A percentile compares a stretch with the other conserved stretches of the same genome.
Conservation (phyloP, 2,113 vertebrate species). For the Chaenogobius annularis region DNA sequence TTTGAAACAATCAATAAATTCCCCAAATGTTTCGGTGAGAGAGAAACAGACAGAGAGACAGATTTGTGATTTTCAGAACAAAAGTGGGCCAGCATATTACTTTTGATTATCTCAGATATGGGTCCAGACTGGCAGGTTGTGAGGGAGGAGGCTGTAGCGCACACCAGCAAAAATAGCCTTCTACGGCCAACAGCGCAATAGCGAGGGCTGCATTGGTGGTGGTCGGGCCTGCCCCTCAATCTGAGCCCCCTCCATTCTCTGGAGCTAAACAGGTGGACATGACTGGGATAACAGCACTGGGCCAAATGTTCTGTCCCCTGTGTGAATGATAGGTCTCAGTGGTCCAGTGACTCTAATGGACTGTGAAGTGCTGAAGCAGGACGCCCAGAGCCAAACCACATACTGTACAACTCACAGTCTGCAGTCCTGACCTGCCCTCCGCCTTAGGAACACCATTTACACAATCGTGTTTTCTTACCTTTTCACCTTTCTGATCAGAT, state of each 20-base stretch:
- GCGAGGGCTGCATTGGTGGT: constrained; percentile 63
- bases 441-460: not conserved
- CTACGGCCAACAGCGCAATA: constrained; percentile 70
- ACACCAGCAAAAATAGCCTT: constrained; percentile 69
- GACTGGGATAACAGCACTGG: constrained; percentile 67
- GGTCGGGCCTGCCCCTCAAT: constrained; percentile 13
- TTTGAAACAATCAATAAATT: too few relatives aligned
- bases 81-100: constrained; percentile 11
- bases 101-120: constrained; percentile 35
- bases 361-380: constrained; percentile 71
- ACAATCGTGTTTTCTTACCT: not conserved
- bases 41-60: not conserved
- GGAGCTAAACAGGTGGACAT: constrained; percentile 75
- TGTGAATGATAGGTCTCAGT: constrained; percentile 15
- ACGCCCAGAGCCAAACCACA: constrained; percentile 57
- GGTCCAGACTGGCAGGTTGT: constrained; percentile 39
- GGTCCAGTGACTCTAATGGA: constrained; percentile 50
- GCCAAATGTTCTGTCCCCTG: constrained; percentile 49
- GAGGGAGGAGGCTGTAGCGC: constrained; percentile 21
- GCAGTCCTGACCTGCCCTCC: not conserved
- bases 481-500: not conserved
- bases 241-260: constrained; percentile 33
- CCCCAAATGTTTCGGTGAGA: too few relatives aligned
- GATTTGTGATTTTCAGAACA: not conserved
- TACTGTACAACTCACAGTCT: constrained; percentile 32